phyloP scores from a whole-genome alignment of 2,113 vertebrate genomes.

The Seriola aureovittata region DNA sequence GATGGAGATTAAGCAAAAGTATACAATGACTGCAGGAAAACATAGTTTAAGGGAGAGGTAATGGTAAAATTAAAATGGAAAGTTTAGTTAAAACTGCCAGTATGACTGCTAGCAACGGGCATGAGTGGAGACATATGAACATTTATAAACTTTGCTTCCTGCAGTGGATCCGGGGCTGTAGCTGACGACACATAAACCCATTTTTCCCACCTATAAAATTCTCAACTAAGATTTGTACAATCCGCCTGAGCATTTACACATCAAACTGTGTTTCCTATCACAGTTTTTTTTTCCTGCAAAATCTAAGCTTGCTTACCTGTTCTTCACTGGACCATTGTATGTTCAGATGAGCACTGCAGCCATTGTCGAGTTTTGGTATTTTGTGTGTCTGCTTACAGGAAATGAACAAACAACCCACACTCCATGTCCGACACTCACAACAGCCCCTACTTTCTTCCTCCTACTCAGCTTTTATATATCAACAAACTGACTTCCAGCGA shows the following conservation, averaged over 20 bases:
- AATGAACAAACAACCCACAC: neutral
- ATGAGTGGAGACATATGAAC: neutral
- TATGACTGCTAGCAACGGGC: neutral
- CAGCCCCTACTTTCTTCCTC: neutral
- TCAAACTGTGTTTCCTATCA: neutral
- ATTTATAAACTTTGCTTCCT: neutral
- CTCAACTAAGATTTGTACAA: neutral
- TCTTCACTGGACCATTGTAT: neutral
- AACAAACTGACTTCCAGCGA: neutral
- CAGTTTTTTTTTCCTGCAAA: too few species aligned
- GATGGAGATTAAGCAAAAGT: slow-evolving; percentile 3
- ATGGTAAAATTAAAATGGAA: neutral
- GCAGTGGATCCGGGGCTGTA: neutral
- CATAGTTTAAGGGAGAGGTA: neutral
- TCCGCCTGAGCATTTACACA: too few species aligned
- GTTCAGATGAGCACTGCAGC: neutral
- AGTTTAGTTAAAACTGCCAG: neutral
- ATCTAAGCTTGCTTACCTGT: neutral
- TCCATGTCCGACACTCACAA: neutral
- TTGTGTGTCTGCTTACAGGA: neutral
- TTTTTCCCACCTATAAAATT: neutral
- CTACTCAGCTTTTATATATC: neutral
- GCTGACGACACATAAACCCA: neutral
- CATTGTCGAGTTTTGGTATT: neutral
- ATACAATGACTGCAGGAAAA: neutral